Conservation (phyloP, 2,113 vertebrate genomes). For the Pluvianellus socialis region DNA sequence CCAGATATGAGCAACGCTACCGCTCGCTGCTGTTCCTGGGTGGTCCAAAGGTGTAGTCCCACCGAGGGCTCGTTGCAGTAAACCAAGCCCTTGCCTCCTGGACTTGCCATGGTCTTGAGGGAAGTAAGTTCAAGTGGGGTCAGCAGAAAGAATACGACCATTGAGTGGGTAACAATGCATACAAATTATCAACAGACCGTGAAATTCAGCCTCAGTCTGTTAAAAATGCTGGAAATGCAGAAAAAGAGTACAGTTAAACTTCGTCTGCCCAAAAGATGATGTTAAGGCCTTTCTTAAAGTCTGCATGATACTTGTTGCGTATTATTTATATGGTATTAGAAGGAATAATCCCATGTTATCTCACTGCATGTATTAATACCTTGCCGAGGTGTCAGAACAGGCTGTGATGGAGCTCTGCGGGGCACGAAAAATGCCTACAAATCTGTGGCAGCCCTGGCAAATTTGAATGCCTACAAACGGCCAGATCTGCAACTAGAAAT, state of each 20-base stretch:
- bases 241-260: background rate
- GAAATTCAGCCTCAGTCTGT: background rate
- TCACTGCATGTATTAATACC: background rate
- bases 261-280: background rate
- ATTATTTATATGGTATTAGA: background rate
- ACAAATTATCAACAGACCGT: conserved; percentile 2
- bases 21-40: background rate
- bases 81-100: conserved; percentile 21
- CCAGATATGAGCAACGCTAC: background rate
- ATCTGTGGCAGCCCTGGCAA: background rate
- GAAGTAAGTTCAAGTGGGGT: conserved; percentile 41
- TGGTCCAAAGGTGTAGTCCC: conserved; percentile 49
- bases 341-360: background rate
- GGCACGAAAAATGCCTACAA: background rate
- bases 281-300: background rate
- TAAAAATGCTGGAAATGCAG: background rate
- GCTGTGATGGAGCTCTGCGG: background rate
- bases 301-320: background rate
- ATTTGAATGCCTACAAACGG: background rate
- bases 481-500: background rate
- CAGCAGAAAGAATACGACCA: background rate
- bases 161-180: conserved; percentile 42
- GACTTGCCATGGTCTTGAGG: background rate
- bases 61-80: background rate
- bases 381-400: background rate